These are phyloP conservation scores for Hanleya hanleyi DNA, from an alignment of 2,888 invertebrate species.

Conservation along the genomic window DNA sequence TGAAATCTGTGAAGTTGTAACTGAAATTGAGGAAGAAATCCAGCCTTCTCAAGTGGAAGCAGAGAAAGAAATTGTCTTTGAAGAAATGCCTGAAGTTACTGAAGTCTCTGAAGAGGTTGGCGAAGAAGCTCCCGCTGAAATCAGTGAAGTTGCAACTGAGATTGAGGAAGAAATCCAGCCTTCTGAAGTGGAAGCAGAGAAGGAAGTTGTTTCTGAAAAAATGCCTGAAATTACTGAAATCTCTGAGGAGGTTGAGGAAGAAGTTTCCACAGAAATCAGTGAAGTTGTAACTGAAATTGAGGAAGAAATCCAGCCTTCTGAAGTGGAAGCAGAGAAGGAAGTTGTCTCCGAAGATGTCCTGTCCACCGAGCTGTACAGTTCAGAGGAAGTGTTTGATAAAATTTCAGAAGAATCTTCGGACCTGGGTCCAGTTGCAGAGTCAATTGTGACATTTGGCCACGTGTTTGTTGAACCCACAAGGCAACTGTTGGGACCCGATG, in stretches of 20 bases:
- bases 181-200: not conserved
- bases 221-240: constrained; percentile 36
- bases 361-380: not conserved
- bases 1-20: not conserved
- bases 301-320: not conserved
- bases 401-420: not conserved
- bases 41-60: not conserved
- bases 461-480: not conserved
- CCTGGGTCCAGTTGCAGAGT: not conserved
- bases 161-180: not conserved
- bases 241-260: constrained; percentile 1
- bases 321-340: not conserved
- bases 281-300: not conserved
- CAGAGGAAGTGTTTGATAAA: not conserved
- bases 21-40: constrained; percentile 8
- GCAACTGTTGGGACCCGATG: not conserved
- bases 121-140: constrained; percentile 1
- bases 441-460: not conserved
- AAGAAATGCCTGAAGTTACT: not conserved
- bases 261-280: too few relatives aligned
- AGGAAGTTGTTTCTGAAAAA: not conserved
- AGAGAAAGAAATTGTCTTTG: constrained; percentile 7
- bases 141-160: constrained; percentile 7
- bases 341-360: not conserved
- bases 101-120: not conserved